Evolutionary conservation across 2,113 vertebrate species (phyloP).

Genomic region (Pao palembangensis): DNA sequence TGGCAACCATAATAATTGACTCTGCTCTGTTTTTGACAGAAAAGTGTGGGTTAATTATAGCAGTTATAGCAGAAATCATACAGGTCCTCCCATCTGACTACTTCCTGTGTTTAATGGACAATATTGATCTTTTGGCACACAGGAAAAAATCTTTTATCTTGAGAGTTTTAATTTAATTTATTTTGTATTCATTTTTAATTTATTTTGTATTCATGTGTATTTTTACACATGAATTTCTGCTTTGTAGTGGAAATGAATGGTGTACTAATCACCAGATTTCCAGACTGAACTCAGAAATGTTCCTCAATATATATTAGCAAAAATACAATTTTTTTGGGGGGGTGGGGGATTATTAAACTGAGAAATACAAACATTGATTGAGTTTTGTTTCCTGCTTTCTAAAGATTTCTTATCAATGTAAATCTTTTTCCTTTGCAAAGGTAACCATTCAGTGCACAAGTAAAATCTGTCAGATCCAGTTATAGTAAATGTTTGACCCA

Average conservation of each 20-base stretch:
- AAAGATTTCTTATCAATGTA: background rate
- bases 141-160: background rate
- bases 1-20: background rate
- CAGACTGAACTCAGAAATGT: too few relatives aligned
- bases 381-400: too few relatives aligned
- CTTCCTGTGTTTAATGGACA: slow-evolving; percentile 43
- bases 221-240: slow-evolving; percentile 5
- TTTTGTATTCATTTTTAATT: slow-evolving; percentile 9
- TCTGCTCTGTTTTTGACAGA: slow-evolving; percentile 3
- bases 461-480: background rate
- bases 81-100: slow-evolving; percentile 7
- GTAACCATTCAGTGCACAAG: background rate
- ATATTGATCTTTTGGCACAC: background rate
- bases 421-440: background rate
- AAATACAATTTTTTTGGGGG: too few relatives aligned
- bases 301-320: too few relatives aligned
- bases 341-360: too few relatives aligned
- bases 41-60: slow-evolving; percentile 9
- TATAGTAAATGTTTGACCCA: slow-evolving; percentile 7
- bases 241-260: background rate
- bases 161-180: slow-evolving; percentile 10
- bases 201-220: background rate
- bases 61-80: background rate
- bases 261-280: background rate
- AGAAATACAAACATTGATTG: too few relatives aligned